These are phyloP conservation scores for Stomorhina lunata DNA, from an alignment of 2,888 invertebrate species.

Conservation along the genomic window DNA sequence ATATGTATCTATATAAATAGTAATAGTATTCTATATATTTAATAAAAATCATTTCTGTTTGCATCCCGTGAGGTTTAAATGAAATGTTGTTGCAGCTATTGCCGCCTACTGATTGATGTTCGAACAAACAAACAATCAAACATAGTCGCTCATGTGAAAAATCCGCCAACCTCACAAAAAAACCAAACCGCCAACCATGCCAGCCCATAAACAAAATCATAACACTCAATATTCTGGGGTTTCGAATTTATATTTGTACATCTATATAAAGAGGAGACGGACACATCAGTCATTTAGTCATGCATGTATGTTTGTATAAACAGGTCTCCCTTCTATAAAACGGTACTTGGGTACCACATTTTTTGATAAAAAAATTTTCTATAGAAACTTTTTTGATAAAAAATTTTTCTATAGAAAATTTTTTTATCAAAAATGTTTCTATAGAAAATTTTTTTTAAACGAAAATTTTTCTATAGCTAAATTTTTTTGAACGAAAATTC, in stretches of 20 bases:
- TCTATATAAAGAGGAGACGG: neutral
- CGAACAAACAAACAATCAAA: no score
- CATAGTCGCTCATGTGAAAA: neutral
- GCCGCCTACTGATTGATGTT: conserved; percentile 13
- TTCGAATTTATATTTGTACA: neutral
- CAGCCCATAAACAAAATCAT: neutral
- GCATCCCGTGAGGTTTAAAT: conserved; percentile 24
- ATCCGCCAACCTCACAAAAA: neutral
- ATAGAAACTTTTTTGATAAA: no score
- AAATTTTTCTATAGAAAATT: no score
- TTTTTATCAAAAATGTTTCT: no score
- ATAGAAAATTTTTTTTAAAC: no score
- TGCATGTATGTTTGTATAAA: neutral
- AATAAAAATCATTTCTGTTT: conserved; percentile 44
- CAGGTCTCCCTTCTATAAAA: no score
- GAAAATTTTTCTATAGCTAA: no score
- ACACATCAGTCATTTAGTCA: conserved; percentile 9
- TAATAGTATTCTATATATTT: no score
- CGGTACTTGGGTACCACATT: no score
- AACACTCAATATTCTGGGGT: neutral
- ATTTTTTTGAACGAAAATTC: no score
- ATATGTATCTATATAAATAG: no score
- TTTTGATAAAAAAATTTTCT: no score
- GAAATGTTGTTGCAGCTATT: conserved; percentile 6
- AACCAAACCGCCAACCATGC: neutral